A percentile compares a stretch with the other conserved stretches of the same genome.
phyloP scores from a whole-genome alignment of 1,140 invertebrate genomes.

The Berghia stephanieae region DNA sequence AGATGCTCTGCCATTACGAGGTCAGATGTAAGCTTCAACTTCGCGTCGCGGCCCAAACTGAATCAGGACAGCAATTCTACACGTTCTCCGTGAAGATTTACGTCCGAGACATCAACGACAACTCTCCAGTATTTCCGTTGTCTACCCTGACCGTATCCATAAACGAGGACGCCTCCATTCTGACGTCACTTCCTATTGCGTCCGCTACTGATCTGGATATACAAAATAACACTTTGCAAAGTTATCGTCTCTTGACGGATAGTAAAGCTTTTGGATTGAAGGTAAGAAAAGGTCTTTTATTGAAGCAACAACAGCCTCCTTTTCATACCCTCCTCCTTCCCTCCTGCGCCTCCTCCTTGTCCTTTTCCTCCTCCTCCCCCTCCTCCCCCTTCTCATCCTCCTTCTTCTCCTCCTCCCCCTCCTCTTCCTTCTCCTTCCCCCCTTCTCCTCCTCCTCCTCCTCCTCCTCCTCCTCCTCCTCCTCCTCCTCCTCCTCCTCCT shows the following conservation, averaged over 20 bases:
- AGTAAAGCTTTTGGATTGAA: slow-evolving; percentile 27
- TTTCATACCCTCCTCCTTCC: too few species aligned
- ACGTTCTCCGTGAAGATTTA: slow-evolving; percentile 44
- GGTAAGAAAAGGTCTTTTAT: too few species aligned
- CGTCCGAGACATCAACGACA: slow-evolving; percentile 86
- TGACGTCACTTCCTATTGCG: slow-evolving; percentile 76
- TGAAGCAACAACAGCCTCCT: too few species aligned
- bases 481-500: too few species aligned
- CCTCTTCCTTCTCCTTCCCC: too few species aligned
- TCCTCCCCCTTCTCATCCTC: too few species aligned
- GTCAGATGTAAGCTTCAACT: slow-evolving; percentile 43
- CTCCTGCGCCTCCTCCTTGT: too few species aligned
- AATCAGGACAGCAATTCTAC: slow-evolving; percentile 35
- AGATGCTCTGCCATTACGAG: slow-evolving; percentile 35
- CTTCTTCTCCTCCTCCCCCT: too few species aligned
- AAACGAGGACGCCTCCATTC: slow-evolving; percentile 64
- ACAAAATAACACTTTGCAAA: slow-evolving; percentile 70
- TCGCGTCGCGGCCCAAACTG: slow-evolving; percentile 33
- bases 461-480: too few species aligned
- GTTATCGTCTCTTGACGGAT: slow-evolving; percentile 39
- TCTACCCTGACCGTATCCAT: slow-evolving; percentile 42
- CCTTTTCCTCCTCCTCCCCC: too few species aligned
- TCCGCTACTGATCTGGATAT: slow-evolving; percentile 48
- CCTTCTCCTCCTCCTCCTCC: too few species aligned
- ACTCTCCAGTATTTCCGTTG: slow-evolving; percentile 80